These are phyloP conservation scores for Galaxea fascicularis DNA, from an alignment of 92 coral and sea anemone species.

Conservation along the genomic window DNA sequence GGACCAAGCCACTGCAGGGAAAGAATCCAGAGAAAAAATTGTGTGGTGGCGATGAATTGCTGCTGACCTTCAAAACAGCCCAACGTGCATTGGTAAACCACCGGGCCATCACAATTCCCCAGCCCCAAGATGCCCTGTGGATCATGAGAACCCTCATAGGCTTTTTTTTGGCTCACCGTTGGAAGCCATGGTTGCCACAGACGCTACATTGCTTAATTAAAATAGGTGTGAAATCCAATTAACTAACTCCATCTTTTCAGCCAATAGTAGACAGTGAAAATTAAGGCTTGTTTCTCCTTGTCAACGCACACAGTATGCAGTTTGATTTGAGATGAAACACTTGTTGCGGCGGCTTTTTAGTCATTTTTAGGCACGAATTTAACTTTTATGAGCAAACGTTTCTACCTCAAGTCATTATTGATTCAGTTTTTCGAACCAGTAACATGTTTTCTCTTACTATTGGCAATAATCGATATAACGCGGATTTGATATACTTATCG, in stretches of 20 bases:
- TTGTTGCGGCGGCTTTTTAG: neutral
- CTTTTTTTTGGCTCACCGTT: too few species aligned
- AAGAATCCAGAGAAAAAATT: too few species aligned
- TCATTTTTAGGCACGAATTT: neutral
- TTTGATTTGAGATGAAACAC: neutral
- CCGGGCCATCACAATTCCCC: constrained; percentile 45
- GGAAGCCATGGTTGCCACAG: too few species aligned
- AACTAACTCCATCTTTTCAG: neutral
- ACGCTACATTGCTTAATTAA: too few species aligned
- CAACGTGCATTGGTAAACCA: neutral
- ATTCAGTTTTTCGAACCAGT: too few species aligned
- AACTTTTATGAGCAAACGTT: too few species aligned
- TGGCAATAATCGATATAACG: neutral
- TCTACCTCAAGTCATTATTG: too few species aligned
- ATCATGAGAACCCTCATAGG: too few species aligned
- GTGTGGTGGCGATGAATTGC: constrained; percentile 8
- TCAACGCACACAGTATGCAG: too few species aligned
- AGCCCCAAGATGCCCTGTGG: too few species aligned
- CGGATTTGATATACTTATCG: neutral
- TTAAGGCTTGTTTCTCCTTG: neutral
- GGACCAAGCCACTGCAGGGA: too few species aligned
- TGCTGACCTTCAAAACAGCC: constrained; percentile 23
- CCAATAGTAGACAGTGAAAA: neutral
- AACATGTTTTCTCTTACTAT: neutral
- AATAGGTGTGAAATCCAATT: too few species aligned